Evolutionary conservation across 2,113 vertebrate species (phyloP).

Genomic region (Cichladusa arquata): DNA sequence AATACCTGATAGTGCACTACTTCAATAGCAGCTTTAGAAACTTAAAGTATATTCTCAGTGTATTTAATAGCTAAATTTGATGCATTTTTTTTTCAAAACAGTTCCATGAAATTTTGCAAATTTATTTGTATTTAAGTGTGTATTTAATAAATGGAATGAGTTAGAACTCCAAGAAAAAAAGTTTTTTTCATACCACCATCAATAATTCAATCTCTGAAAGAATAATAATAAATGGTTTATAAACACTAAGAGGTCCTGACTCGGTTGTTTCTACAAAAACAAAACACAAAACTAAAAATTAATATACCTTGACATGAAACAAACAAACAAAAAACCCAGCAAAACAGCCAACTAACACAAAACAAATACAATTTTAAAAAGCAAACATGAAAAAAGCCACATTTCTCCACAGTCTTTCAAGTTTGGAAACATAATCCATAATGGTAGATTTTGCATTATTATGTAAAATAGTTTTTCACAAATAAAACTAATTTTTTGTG

Average conservation of each 20-base stretch:
- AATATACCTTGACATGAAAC: background rate
- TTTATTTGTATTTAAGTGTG: background rate
- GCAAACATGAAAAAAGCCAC: background rate
- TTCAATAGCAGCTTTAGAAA: background rate
- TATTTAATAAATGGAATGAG: background rate
- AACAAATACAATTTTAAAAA: background rate
- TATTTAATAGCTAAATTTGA: background rate
- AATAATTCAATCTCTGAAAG: background rate
- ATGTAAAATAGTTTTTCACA: conserved; percentile 85
- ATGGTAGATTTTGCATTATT: conserved; percentile 80
- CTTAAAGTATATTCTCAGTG: background rate
- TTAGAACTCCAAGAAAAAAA: background rate
- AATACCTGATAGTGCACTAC: background rate
- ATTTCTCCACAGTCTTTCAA: conserved; percentile 37
- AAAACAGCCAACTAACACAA: background rate
- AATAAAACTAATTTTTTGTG: conserved; percentile 89
- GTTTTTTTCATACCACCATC: background rate
- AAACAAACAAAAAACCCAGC: background rate
- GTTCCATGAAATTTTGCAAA: background rate
- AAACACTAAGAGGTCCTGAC: background rate
- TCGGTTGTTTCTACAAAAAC: background rate
- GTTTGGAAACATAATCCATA: conserved; percentile 71
- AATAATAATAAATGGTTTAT: background rate
- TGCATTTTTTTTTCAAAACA: background rate
- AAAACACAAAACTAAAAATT: conserved; percentile 13